Evolutionary conservation across 2,113 vertebrate species (phyloP).

Genomic region (Brachypteracias leptosomus): DNA sequence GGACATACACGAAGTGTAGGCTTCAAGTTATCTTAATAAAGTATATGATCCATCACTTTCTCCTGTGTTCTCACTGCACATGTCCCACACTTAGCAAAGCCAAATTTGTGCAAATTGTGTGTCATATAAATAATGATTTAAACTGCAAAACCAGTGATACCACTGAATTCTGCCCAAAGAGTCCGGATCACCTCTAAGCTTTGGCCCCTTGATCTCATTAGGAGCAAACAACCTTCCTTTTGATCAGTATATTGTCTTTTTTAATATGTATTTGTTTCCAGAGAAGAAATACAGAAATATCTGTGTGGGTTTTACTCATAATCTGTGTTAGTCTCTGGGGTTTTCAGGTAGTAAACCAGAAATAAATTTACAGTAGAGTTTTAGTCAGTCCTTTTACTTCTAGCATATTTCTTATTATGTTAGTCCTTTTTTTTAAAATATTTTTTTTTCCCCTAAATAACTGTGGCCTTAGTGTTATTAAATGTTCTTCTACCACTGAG

Average conservation of each 20-base stretch:
- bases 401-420: not conserved
- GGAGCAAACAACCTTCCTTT: not conserved
- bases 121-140: not conserved
- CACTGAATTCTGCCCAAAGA: not conserved
- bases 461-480: not conserved
- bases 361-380: not conserved
- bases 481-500: not conserved
- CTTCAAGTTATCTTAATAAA: not conserved
- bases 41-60: not conserved
- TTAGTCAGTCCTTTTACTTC: not conserved
- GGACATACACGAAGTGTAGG: not conserved
- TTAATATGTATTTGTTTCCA: not conserved
- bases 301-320: not conserved
- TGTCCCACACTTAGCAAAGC: not conserved
- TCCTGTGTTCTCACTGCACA: not conserved
- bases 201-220: not conserved
- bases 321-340: not conserved
- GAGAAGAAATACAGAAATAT: not conserved
- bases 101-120: not conserved
- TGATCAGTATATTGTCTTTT: not conserved
- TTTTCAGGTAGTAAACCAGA: not conserved
- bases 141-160: not conserved
- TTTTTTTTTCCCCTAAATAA: not conserved
- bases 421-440: not conserved
- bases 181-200: not conserved